Evolutionary conservation across 2,797 vertebrate species (phyloP).

Genomic region (Paramormyrops hopkinsi): DNA sequence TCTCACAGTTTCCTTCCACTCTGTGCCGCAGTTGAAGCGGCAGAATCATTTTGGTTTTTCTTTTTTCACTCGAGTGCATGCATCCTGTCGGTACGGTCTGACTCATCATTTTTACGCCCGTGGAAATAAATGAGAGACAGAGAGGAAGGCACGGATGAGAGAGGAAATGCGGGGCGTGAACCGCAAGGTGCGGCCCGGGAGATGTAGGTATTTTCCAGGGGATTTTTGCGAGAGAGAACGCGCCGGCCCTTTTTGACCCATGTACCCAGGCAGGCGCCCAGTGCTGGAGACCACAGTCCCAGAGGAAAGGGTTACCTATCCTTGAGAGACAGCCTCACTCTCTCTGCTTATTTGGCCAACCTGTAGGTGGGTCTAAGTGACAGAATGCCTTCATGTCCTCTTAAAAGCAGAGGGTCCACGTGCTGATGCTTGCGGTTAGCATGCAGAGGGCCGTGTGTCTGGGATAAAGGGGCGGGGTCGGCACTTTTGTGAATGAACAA

Average conservation of each 20-base stretch:
- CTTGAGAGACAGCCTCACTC: background rate
- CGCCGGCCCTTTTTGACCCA: background rate
- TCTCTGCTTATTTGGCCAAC: background rate
- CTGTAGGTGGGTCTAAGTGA: background rate
- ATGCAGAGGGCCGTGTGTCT: background rate
- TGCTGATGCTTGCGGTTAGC: background rate
- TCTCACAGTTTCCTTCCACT: slow-evolving; percentile 37
- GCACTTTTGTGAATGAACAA: background rate
- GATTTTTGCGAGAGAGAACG: background rate
- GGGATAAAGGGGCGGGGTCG: background rate
- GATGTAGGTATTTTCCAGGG: background rate
- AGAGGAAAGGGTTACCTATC: background rate
- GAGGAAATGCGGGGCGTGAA: background rate
- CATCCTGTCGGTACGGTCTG: background rate
- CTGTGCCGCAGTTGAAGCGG: background rate
- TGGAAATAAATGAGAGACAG: background rate
- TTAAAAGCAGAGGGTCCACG: background rate
- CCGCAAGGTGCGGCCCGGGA: background rate
- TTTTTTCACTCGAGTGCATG: background rate
- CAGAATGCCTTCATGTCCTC: background rate
- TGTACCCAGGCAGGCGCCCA: too few species aligned
- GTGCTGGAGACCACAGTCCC: too few species aligned
- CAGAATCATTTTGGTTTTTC: background rate
- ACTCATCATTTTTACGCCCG: background rate
- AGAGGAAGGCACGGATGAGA: background rate